These are phyloP conservation scores for Furnarius figulus DNA, from an alignment of 2,113 vertebrate genomes.

Conservation along the genomic window DNA sequence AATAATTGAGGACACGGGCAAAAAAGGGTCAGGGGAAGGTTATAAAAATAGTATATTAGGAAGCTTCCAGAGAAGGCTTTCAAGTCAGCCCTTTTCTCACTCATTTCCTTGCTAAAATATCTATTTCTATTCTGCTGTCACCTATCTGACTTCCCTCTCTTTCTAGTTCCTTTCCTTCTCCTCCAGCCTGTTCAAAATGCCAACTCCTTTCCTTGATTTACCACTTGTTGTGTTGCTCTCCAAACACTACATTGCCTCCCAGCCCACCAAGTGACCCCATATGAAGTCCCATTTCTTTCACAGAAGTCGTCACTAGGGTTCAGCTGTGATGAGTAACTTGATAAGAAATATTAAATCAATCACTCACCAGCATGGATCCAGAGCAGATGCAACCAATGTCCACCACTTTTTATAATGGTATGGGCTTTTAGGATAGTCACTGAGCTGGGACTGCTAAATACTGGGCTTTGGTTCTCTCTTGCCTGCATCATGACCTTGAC, in stretches of 20 bases:
- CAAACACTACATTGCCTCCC: not conserved
- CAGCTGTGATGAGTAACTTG: not conserved
- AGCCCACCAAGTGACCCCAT: not conserved
- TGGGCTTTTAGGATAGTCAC: not conserved
- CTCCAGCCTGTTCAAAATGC: not conserved
- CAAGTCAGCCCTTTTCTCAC: not conserved
- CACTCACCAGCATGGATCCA: fast-evolving
- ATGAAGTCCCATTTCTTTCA: not conserved
- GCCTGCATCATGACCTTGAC: not conserved
- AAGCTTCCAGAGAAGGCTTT: constrained; percentile 19
- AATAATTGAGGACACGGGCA: constrained; percentile 42
- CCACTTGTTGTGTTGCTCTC: fast-evolving
- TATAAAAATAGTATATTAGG: constrained; percentile 24
- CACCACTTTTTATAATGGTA: not conserved
- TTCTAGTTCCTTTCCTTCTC: not conserved
- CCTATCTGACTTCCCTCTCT: not conserved
- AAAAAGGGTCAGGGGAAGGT: constrained; percentile 49
- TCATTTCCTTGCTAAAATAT: not conserved
- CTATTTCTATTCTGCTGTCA: not conserved
- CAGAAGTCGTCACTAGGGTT: not conserved
- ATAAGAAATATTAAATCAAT: not conserved
- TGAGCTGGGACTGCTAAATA: not conserved
- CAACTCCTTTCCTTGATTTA: not conserved
- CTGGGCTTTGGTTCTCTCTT: not conserved
- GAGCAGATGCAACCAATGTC: not conserved